phyloP scores from a whole-genome alignment of 2,797 vertebrate species.

The Cyclopterus lumpus region DNA sequence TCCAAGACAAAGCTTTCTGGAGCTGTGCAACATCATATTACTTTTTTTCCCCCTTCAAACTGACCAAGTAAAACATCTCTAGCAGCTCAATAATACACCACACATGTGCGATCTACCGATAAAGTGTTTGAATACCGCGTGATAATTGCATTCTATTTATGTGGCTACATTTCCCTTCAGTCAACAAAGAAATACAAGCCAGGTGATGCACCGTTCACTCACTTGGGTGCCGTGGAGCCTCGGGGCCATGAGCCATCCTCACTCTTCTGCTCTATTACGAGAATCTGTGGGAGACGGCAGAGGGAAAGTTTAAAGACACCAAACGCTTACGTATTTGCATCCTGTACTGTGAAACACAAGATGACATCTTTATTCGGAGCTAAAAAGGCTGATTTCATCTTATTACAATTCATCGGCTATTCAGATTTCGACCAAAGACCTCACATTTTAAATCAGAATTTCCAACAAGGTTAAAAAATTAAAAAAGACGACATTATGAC shows the following conservation, averaged over 20 bases:
- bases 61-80: not conserved
- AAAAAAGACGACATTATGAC: not conserved
- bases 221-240: conserved; percentile 94
- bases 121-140: not conserved
- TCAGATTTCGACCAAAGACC: not conserved
- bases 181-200: conserved; percentile 25
- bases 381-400: not conserved
- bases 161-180: conserved; percentile 17
- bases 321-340: not conserved
- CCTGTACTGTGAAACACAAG: not conserved
- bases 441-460: not conserved
- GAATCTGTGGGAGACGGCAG: conserved; percentile 84
- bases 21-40: conserved; percentile 7
- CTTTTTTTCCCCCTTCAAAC: not conserved
- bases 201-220: conserved; percentile 77
- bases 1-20: conserved; percentile 3
- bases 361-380: not conserved
- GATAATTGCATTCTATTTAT: conserved; percentile 16
- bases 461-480: not conserved
- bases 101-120: not conserved
- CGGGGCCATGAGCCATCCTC: conserved; percentile 97
- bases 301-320: conserved; percentile 20
- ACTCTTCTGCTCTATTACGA: conserved; percentile 98
- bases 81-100: not conserved
- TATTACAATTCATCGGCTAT: not conserved